Percentiles rank a stretch among this genome's conserved stretches.
phyloP scores from a whole-genome alignment of 2,113 vertebrate genomes.

The Perca flavescens region DNA sequence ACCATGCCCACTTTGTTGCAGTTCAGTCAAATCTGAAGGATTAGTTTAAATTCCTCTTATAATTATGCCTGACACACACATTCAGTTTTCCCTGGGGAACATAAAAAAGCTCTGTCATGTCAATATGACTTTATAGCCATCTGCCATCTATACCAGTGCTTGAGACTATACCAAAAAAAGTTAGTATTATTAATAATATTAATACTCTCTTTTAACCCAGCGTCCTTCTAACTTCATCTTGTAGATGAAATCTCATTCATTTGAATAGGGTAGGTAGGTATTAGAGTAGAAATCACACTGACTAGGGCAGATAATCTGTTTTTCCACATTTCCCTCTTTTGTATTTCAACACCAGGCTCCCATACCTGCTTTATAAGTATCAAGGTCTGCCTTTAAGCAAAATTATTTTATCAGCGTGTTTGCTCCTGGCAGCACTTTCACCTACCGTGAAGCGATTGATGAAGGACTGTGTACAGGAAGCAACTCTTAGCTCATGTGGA shows the following conservation, averaged over 20 bases:
- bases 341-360: conserved; percentile 20
- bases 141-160: too few species aligned
- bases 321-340: conserved; percentile 23
- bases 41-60: too few species aligned
- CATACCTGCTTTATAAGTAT: conserved; percentile 32
- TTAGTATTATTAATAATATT: too few species aligned
- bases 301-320: background rate
- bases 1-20: too few species aligned
- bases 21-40: too few species aligned
- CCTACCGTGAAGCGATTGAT: conserved; percentile 43
- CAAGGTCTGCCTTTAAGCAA: conserved; percentile 48
- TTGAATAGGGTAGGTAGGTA: conserved; percentile 9
- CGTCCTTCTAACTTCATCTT: conserved; percentile 24
- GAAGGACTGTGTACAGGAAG: conserved; percentile 37
- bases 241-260: conserved; percentile 7
- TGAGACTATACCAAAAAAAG: too few species aligned
- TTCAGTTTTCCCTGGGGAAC: too few species aligned
- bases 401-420: conserved; percentile 53
- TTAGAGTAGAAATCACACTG: conserved; percentile 1
- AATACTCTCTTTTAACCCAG: background rate
- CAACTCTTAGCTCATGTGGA: conserved; percentile 48
- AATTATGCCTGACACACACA: too few species aligned
- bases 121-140: too few species aligned
- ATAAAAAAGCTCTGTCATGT: too few species aligned
- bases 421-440: conserved; percentile 45